Conservation (phyloP, 2,888 invertebrate genomes). For the Drosophila gaucha region DNA sequence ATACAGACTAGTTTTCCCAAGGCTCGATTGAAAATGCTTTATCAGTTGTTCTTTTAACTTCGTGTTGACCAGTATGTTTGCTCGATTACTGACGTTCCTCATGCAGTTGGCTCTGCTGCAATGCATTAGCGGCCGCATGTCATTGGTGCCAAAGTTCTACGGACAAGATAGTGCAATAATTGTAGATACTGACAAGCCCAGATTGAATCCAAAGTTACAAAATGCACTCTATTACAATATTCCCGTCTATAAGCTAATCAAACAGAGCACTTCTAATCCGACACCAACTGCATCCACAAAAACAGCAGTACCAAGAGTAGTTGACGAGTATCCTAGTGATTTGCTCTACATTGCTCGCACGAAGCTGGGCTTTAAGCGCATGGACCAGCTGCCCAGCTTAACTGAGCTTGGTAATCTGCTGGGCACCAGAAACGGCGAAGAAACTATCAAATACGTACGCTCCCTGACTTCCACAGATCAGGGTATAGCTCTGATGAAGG, state of each 20-base stretch:
- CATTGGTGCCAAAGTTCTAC: conserved; percentile 53
- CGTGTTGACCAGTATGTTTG: conserved; percentile 45
- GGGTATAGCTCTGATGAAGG: conserved; percentile 77
- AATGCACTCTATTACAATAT: conserved; percentile 62
- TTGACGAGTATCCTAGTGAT: conserved; percentile 75
- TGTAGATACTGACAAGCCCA: conserved; percentile 55
- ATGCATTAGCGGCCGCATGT: conserved; percentile 36
- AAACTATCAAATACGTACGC: conserved; percentile 78
- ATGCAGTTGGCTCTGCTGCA: conserved; percentile 51
- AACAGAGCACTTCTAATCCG: conserved; percentile 17
- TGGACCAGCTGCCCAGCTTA: conserved; percentile 74
- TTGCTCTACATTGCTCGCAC: conserved; percentile 74
- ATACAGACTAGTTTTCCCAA: background rate
- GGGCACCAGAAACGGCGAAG: conserved; percentile 69
- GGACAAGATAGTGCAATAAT: conserved; percentile 68
- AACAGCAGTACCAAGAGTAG: conserved; percentile 16
- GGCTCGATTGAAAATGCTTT: conserved; percentile 7
- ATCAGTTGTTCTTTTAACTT: conserved; percentile 63
- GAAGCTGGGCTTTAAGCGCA: conserved; percentile 73
- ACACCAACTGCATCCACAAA: conserved; percentile 22
- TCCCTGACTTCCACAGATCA: conserved; percentile 71
- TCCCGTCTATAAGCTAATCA: conserved; percentile 64
- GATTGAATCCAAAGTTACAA: conserved; percentile 42
- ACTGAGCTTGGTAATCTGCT: conserved; percentile 74
- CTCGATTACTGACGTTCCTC: conserved; percentile 26